phyloP scores from a whole-genome alignment of 2,797 vertebrate genomes.

The Limnodromus scolopaceus region DNA sequence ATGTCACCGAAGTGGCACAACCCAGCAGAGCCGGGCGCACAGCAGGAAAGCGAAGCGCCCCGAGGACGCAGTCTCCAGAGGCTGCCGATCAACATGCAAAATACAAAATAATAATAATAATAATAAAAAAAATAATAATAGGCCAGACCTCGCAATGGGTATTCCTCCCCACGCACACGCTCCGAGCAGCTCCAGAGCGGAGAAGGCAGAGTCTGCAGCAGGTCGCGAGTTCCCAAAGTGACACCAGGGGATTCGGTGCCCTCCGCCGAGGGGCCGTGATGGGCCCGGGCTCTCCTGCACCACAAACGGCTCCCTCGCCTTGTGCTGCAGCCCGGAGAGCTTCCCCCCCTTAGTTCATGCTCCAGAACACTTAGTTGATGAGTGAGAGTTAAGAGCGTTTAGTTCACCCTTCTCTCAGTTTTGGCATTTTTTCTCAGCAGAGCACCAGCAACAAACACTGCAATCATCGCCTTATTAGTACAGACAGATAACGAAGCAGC shows the following conservation, averaged over 20 bases:
- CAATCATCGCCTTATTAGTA: neutral
- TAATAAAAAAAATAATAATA: neutral
- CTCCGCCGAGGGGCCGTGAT: rapidly evolving
- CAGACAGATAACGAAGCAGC: rapidly evolving
- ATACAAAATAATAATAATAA: neutral
- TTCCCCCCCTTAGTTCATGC: neutral
- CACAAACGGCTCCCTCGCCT: rapidly evolving
- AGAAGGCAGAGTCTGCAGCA: neutral
- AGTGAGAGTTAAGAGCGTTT: neutral
- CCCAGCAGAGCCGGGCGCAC: neutral
- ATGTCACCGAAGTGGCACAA: rapidly evolving
- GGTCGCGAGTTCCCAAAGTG: neutral
- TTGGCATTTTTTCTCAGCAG: constrained; percentile 25
- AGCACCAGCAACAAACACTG: constrained; percentile 11
- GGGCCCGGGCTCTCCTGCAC: neutral
- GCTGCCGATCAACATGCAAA: constrained; percentile 39
- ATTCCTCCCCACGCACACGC: neutral
- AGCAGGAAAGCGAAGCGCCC: neutral
- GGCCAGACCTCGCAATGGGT: neutral
- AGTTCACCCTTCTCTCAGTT: neutral
- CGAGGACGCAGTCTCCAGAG: neutral
- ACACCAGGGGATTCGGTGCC: rapidly evolving
- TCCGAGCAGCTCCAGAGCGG: neutral
- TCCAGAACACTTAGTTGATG: neutral
- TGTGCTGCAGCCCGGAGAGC: neutral